phyloP scores from a whole-genome alignment of 2,797 vertebrate species.

The Pteropus rufus region DNA sequence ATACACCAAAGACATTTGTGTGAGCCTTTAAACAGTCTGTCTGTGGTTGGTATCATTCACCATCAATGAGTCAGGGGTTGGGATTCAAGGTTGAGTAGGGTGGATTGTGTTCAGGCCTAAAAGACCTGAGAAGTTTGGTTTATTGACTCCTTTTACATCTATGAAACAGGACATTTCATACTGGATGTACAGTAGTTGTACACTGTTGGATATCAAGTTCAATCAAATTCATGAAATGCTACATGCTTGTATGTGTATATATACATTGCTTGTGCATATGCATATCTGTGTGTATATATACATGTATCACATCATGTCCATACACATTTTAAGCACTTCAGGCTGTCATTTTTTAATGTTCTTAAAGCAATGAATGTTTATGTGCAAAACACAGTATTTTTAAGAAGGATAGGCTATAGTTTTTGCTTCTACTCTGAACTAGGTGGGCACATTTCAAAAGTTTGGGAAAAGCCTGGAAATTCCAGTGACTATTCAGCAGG shows the following conservation, averaged over 20 bases:
- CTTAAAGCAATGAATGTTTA: constrained; percentile 84
- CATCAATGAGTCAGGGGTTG: constrained; percentile 79
- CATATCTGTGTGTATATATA: constrained; percentile 81
- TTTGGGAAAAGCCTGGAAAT: constrained; percentile 70
- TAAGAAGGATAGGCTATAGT: constrained; percentile 76
- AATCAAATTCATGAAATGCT: constrained; percentile 74
- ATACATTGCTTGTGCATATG: constrained; percentile 78
- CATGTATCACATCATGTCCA: constrained; percentile 76
- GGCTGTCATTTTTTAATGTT: constrained; percentile 83
- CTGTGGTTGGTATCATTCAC: constrained; percentile 83
- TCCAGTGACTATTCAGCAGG: constrained; percentile 65
- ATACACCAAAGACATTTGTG: constrained; percentile 94
- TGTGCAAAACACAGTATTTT: constrained; percentile 85
- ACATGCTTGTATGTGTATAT: constrained; percentile 82
- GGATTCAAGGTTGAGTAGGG: constrained; percentile 73
- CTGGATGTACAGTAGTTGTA: constrained; percentile 80
- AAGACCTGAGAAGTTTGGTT: constrained; percentile 60
- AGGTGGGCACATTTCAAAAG: constrained; percentile 71
- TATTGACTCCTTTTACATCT: constrained; percentile 73
- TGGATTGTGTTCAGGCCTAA: constrained; percentile 72
- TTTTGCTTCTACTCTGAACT: constrained; percentile 75
- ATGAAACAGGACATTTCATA: constrained; percentile 72
- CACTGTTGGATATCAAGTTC: constrained; percentile 80
- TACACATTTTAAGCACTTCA: constrained; percentile 85
- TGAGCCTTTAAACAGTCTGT: constrained; percentile 85